phyloP scores from a whole-genome alignment of 35 echinoderm and acorn worm species.

The Hemicentrotus pulcherrimus region DNA sequence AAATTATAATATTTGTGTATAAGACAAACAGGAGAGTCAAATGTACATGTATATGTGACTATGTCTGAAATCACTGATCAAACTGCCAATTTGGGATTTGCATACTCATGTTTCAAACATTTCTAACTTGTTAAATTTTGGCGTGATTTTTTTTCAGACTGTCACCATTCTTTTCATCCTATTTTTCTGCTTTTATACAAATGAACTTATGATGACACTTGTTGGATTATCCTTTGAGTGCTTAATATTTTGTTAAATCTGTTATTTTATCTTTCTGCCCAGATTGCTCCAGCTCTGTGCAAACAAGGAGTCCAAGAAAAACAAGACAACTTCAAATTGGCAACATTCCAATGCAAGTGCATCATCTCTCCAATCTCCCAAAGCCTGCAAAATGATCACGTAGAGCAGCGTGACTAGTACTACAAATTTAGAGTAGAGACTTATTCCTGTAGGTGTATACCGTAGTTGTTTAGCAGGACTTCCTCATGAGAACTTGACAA shows the following conservation, averaged over 20 bases:
- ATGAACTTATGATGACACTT: too few relatives aligned
- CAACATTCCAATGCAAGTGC: background rate
- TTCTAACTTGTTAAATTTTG: too few relatives aligned
- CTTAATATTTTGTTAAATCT: background rate
- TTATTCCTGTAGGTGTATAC: background rate
- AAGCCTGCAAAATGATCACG: background rate
- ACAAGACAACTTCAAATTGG: background rate
- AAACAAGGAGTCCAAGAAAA: background rate
- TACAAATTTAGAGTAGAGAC: background rate
- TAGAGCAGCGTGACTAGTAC: background rate
- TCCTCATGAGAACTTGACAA: background rate
- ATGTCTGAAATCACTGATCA: too few relatives aligned
- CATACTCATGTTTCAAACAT: too few relatives aligned
- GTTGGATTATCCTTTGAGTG: background rate
- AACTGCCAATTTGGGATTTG: too few relatives aligned
- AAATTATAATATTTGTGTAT: too few relatives aligned
- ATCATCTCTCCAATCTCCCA: background rate
- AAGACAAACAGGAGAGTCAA: too few relatives aligned
- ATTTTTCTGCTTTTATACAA: too few relatives aligned
- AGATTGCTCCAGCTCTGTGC: background rate
- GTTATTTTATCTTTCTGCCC: background rate
- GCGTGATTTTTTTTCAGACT: too few relatives aligned
- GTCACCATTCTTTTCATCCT: too few relatives aligned
- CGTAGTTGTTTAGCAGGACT: background rate
- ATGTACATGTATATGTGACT: too few relatives aligned